Conservation (phyloP, 2,113 vertebrate genomes). For the Petroica traversi region DNA sequence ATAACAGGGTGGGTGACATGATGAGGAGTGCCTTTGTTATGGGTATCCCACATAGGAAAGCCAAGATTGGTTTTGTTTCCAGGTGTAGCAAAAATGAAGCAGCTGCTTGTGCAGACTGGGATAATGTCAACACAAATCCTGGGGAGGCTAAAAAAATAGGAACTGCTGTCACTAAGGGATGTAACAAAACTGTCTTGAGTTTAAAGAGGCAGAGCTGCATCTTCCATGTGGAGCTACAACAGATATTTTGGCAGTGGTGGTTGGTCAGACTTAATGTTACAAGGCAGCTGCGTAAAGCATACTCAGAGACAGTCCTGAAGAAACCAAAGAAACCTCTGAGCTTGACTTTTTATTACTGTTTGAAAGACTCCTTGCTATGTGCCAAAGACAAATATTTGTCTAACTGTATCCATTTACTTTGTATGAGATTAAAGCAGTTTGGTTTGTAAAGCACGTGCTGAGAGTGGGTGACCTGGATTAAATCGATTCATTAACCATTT, state of each 20-base stretch:
- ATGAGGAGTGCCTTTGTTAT: not conserved
- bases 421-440: fast-evolving
- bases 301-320: too few relatives aligned
- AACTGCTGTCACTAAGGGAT: not conserved
- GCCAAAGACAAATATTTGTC: not conserved
- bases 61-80: not conserved
- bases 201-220: not conserved
- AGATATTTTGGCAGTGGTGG: not conserved
- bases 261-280: fast-evolving
- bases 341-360: fast-evolving
- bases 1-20: fast-evolving
- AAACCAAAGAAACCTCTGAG: not conserved
- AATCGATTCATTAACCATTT: fast-evolving
- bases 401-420: not conserved
- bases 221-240: fast-evolving
- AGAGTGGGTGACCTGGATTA: too few relatives aligned
- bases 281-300: not conserved
- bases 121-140: not conserved
- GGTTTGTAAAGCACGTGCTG: fast-evolving
- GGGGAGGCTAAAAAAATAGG: not conserved
- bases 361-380: not conserved
- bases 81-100: not conserved
- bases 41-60: not conserved
- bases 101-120: not conserved
- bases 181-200: not conserved